Base-by-base conservation (phyloP, 2,797 vertebrate genomes). In the Nannoperca obscura region DNA sequence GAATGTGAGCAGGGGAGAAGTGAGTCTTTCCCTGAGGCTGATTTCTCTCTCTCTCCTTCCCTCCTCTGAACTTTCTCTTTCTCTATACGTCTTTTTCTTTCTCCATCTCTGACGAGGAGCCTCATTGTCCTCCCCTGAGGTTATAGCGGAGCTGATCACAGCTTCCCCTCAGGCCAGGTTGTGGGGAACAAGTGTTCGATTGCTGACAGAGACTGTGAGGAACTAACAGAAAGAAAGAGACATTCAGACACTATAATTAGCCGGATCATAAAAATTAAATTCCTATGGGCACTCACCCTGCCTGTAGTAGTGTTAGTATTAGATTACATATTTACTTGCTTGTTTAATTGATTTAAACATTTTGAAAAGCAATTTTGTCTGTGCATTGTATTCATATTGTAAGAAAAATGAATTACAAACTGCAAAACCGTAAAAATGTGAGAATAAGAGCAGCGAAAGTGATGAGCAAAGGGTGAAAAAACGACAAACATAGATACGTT, bases 21-120 rank as follows among this genome's bases (percentile, higher is more conserved):
- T 79, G 78, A 70, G 54, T 75, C 57, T 87, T 86, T 84, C 82
- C 88, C 86, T 20, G 62, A 81, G 89, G 89, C 78, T 73, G 71
- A 61, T 57, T 53, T 78, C 76, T 64, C 55, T 40, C 70, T 17
- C 61, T 32, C 64, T 44, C 40, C 14, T 6, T 53, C 54, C 69
- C 72, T 69, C 49, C 42, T 62, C 14, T 54, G 78, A 71, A 15
- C 54, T 55, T 32, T 72, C 8, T 71, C 30, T 65, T 44, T 82
- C 32, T 67, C 14, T 20, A 9, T 20, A 7, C 59, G 40, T 70
- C 54, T 71, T 70, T 80, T 68, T 80, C 63, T 74, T 63, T 69
- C 70, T 74, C 52, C 55, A 24, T 81, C 83, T 79, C 81, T 86
- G 80, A 87, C 85, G 85, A 82, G 71, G 68, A 85, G 70, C 47